Percentiles rank a stretch among this genome's conserved stretches.
Evolutionary conservation across 1,140 invertebrate genomes (phyloP).

Genomic region (Eubasilissa regina): DNA sequence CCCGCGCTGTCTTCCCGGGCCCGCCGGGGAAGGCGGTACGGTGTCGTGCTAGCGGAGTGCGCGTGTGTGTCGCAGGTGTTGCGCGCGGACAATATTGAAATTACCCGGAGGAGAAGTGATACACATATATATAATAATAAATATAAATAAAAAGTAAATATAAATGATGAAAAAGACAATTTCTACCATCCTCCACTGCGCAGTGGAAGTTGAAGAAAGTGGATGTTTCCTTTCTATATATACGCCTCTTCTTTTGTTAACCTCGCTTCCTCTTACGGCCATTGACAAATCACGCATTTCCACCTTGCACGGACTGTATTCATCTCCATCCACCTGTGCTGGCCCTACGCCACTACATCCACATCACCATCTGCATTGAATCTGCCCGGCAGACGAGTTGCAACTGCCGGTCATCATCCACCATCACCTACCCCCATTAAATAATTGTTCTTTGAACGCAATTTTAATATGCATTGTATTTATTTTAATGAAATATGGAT

Average conservation of each 20-base stretch:
- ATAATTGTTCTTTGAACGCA: no score
- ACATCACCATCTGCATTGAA: neutral
- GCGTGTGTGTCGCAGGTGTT: conserved; percentile 24
- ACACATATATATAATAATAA: conserved; percentile 50
- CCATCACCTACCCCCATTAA: no score
- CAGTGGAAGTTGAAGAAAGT: conserved; percentile 25
- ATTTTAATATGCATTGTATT: no score
- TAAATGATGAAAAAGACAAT: conserved; percentile 41
- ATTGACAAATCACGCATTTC: no score
- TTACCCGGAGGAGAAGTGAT: conserved; percentile 53
- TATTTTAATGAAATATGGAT: no score
- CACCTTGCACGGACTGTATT: no score
- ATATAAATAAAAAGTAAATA: conserved; percentile 36
- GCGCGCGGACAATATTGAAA: conserved; percentile 52
- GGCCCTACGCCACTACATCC: neutral
- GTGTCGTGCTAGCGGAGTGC: neutral
- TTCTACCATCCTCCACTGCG: conserved; percentile 44
- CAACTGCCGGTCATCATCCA: no score
- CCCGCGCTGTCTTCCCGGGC: no score
- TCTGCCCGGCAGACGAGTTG: neutral
- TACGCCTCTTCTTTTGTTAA: neutral
- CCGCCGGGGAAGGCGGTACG: no score
- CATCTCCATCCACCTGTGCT: neutral
- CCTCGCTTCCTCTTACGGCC: neutral
- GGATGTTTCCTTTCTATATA: neutral